Base-by-base conservation (phyloP, 1,140 invertebrate species). In the Ceratosolen fusciceps region DNA sequence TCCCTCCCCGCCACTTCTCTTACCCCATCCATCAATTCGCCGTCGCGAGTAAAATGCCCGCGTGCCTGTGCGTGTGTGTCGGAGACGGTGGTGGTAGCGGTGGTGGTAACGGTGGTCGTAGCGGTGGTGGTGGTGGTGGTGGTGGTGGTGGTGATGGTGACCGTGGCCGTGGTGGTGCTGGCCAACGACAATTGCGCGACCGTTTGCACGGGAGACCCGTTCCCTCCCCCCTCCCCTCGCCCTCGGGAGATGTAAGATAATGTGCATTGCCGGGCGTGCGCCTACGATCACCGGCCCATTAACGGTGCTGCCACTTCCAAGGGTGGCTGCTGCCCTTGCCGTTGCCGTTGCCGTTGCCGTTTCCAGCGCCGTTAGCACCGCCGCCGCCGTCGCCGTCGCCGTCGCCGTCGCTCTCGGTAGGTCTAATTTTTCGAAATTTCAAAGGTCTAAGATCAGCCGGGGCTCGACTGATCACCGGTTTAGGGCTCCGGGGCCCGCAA, bases 391-490 rank as follows among this genome's bases (percentile, higher is more conserved):
- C n/a, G n/a, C n/a, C n/a, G n/a, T n/a, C n/a, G n/a, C n/a, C n/a
- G n/a, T n/a, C n/a, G n/a, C n/a, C n/a, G n/a, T n/a, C n/a, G n/a
- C 26, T 0, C 43, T 24, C 29, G 21, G 71, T 77, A 75, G 74
- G 73, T 56, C 70, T 72, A 75, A 76, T 80, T 76, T 72, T 78
- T 54, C 16, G 29, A 62, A 78, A 78, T 62, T 78, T 72, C 43
- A 52, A 29, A 0, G 49, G 37, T n/a, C 26, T 47, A 54, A 70
- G 76, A 68, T 58, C 49, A 16, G 49, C 52, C 39, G 52, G 43
- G 34, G 43, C n/a, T 29, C 34, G 43, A n/a, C 74, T 67, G 29
- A 65, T 76, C 31, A 52, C 39, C 62, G 43, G 47, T 67, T 52
- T 52, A 49, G 49, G 54, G n/a, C n/a, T 39, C 49, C 1, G 54